These are phyloP conservation scores for Pempheris klunzingeri DNA, from an alignment of 2,797 vertebrate species.

Conservation along the genomic window DNA sequence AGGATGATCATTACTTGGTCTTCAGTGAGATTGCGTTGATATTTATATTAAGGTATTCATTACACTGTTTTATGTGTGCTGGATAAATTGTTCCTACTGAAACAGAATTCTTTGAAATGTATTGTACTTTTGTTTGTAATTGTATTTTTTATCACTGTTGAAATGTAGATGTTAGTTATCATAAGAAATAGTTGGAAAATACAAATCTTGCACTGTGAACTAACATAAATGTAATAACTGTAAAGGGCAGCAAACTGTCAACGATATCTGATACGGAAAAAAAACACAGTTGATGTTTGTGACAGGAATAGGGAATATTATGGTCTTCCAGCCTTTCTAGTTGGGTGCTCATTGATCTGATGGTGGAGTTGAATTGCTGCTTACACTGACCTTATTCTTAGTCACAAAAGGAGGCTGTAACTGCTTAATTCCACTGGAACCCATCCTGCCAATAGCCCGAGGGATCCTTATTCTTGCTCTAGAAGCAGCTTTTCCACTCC, in stretches of 20 bases:
- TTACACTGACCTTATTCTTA: conserved; percentile 38
- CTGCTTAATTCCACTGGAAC: conserved; percentile 6
- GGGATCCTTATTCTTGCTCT: not conserved
- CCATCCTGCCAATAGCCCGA: conserved; percentile 10
- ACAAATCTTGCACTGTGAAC: not conserved
- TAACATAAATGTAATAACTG: not conserved
- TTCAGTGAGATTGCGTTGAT: not conserved
- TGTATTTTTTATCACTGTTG: too few species aligned
- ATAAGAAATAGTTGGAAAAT: not conserved
- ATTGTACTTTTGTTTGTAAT: too few species aligned
- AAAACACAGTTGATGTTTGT: conserved; percentile 1
- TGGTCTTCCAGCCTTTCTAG: conserved; percentile 25
- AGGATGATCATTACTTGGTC: not conserved
- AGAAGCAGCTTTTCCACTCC: conserved; percentile 28
- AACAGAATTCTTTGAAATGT: not conserved
- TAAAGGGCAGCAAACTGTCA: not conserved
- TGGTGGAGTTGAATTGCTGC: conserved; percentile 35
- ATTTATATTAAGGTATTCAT: not conserved
- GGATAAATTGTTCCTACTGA: not conserved
- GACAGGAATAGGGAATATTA: conserved; percentile 15
- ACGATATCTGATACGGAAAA: not conserved
- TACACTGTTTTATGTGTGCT: not conserved
- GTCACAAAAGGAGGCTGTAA: conserved; percentile 33
- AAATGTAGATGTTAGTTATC: too few species aligned
- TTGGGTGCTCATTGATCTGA: conserved; percentile 50